Conservation (phyloP, 30 jellyfish, hydroid and myxozoan genomes). For the Aurelia sp. region DNA sequence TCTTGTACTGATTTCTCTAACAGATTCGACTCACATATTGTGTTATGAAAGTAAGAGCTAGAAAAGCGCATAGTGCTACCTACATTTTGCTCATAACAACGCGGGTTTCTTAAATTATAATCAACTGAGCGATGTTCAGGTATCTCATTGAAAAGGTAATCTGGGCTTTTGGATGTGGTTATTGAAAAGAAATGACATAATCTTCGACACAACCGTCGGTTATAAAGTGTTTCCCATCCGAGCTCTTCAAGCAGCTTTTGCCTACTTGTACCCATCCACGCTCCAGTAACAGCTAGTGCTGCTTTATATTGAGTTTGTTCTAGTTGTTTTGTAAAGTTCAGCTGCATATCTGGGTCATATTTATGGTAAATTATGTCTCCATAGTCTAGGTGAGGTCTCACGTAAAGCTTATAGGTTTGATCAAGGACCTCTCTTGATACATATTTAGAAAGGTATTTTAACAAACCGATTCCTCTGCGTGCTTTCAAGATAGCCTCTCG, state of each 20-base stretch:
- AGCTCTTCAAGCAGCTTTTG: no score
- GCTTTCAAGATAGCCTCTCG: no score
- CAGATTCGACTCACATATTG: slow-evolving; percentile 35
- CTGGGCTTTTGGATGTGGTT: slow-evolving; percentile 30
- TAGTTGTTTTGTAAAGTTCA: no score
- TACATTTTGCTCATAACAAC: slow-evolving; percentile 17
- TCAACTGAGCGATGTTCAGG: slow-evolving; percentile 19
- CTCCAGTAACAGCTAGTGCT: no score
- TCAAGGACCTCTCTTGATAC: slow-evolving; percentile 57
- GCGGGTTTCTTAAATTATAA: slow-evolving; percentile 30
- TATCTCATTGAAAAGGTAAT: neutral
- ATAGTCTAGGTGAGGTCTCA: neutral
- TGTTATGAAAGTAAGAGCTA: slow-evolving; percentile 42
- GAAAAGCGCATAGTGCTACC: slow-evolving; percentile 29
- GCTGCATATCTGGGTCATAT: no score
- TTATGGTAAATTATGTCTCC: neutral
- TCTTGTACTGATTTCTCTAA: slow-evolving; percentile 19
- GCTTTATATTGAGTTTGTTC: no score
- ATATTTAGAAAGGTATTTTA: neutral
- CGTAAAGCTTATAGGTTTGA: slow-evolving; percentile 3
- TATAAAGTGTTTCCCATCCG: no score
- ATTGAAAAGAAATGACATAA: slow-evolving; percentile 36
- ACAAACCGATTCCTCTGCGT: neutral
- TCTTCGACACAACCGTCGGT: no score
- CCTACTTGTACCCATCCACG: no score